phyloP scores from a whole-genome alignment of 2,888 invertebrate species.

The Meta bourneti region DNA sequence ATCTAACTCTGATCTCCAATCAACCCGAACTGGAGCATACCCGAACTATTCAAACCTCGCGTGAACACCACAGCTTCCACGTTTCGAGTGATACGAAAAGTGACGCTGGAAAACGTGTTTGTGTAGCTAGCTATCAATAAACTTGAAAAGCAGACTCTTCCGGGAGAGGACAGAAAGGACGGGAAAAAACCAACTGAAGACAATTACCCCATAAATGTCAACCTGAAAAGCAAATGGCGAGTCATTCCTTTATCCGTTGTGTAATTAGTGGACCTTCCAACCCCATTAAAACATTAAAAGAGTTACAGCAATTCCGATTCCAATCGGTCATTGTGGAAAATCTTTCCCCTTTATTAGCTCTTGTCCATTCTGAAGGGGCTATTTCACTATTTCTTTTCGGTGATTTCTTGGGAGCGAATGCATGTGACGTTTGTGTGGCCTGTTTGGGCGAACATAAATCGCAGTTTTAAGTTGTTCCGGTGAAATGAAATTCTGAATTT shows the following conservation, averaged over 20 bases:
- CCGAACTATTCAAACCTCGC: too few relatives aligned
- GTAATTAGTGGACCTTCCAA: slow-evolving; percentile 43
- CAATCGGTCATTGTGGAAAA: slow-evolving; percentile 13
- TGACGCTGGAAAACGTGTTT: too few relatives aligned
- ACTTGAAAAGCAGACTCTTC: not conserved
- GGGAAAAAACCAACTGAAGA: slow-evolving; percentile 8
- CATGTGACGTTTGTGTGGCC: too few relatives aligned
- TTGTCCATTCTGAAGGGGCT: not conserved
- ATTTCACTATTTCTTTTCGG: slow-evolving; percentile 12
- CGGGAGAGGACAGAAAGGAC: not conserved
- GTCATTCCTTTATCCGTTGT: slow-evolving; percentile 30
- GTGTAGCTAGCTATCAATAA: too few relatives aligned
- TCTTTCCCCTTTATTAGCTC: slow-evolving; percentile 5
- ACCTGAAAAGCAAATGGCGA: slow-evolving; percentile 18
- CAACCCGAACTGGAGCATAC: too few relatives aligned
- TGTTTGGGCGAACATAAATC: too few relatives aligned
- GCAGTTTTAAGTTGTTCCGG: too few relatives aligned
- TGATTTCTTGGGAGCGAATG: too few relatives aligned
- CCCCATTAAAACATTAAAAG: slow-evolving; percentile 35
- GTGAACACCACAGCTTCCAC: too few relatives aligned
- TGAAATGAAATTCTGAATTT: too few relatives aligned
- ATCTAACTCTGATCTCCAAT: too few relatives aligned
- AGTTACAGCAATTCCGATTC: slow-evolving; percentile 27
- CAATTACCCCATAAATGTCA: slow-evolving; percentile 51
- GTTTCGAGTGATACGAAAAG: too few relatives aligned